phyloP scores from a whole-genome alignment of 2,113 vertebrate species.

The Cryptomyrus ogoouensis region DNA sequence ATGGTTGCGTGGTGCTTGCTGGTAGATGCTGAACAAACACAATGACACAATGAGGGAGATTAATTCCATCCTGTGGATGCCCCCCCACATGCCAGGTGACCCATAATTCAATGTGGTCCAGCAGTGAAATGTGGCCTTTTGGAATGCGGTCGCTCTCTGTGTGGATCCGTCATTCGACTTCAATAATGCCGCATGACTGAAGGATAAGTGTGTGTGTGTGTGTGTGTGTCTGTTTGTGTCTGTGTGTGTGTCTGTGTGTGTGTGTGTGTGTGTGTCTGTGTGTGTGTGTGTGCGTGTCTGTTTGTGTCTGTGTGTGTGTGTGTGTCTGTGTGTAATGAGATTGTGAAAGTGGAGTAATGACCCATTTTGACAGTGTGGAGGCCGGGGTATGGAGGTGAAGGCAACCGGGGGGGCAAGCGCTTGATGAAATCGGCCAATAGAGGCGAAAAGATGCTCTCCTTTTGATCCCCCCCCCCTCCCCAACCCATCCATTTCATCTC shows the following conservation, averaged over 20 bases:
- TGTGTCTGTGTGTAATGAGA: neutral
- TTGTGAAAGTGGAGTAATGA: neutral
- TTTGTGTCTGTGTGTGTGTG: neutral
- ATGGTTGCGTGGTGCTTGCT: neutral
- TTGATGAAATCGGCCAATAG: neutral
- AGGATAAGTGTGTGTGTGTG: neutral
- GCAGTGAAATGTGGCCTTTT: neutral
- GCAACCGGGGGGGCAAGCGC: neutral
- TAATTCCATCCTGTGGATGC: neutral
- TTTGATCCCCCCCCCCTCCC: slow-evolving; percentile 49
- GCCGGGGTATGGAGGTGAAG: neutral
- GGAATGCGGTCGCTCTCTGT: neutral
- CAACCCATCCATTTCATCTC: slow-evolving; percentile 52
- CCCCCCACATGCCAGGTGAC: neutral
- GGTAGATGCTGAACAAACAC: neutral
- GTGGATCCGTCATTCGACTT: neutral
- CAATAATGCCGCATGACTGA: neutral
- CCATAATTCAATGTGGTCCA: neutral
- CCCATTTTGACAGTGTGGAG: neutral
- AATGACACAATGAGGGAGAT: neutral
- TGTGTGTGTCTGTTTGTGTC: neutral
- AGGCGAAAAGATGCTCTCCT: slow-evolving; percentile 28
- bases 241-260: neutral
- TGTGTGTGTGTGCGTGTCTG: neutral
- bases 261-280: neutral